Conservation (phyloP, 35 echinoderm and acorn worm species). For the Eucidaris tribuloides region DNA sequence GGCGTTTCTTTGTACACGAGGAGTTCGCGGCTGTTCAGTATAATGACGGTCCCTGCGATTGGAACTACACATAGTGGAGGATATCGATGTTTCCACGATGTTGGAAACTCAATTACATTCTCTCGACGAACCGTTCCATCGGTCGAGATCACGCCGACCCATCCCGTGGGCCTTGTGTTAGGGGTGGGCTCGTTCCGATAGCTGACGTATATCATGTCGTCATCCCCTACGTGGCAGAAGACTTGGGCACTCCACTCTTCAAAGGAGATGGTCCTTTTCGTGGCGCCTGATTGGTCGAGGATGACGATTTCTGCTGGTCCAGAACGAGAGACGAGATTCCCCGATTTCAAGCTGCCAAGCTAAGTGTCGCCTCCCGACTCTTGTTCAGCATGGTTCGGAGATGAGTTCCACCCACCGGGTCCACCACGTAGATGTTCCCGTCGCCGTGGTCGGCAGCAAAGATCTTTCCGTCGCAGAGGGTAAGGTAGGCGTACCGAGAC, state of each 20-base stretch:
- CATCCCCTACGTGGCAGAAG: background rate
- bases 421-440: background rate
- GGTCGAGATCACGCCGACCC: background rate
- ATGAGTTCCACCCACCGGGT: background rate
- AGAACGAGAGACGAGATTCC: background rate
- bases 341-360: background rate
- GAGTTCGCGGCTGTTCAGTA: background rate
- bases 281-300: background rate
- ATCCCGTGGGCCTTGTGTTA: background rate
- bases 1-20: background rate
- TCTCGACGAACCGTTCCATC: background rate
- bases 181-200: background rate
- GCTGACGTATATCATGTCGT: slow-evolving; percentile 6
- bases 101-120: background rate
- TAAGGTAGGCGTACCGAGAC: background rate
- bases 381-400: background rate
- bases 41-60: background rate
- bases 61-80: background rate
- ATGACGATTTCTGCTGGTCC: background rate
- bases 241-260: background rate
- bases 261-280: background rate
- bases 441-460: background rate
- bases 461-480: background rate
- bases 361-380: background rate
- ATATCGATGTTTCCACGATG: background rate